A percentile compares a stretch with the other conserved stretches of the same genome.
phyloP scores from a whole-genome alignment of 2,113 vertebrate genomes.

The Aramus guarauna region DNA sequence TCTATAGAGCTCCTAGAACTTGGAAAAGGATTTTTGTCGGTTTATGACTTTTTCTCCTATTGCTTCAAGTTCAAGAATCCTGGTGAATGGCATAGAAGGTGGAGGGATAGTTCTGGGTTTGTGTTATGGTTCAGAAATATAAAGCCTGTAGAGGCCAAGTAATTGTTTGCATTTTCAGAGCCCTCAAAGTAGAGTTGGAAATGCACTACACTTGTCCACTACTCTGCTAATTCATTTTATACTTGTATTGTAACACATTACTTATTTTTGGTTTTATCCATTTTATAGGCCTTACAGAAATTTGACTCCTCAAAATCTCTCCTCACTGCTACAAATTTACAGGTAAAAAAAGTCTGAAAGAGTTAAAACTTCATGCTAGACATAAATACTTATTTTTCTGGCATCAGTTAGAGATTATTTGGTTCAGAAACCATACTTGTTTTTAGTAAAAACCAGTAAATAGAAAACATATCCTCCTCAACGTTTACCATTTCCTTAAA shows the following conservation, averaged over 20 bases:
- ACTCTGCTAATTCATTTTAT: background rate
- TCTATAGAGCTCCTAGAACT: background rate
- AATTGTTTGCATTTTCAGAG: background rate
- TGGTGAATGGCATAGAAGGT: background rate
- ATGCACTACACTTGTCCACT: background rate
- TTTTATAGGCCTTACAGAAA: constrained; percentile 49
- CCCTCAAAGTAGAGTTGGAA: background rate
- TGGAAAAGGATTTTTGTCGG: background rate
- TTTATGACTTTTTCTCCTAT: background rate
- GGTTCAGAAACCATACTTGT: background rate
- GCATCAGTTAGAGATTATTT: background rate
- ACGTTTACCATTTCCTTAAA: background rate
- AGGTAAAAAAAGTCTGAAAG: constrained; percentile 60
- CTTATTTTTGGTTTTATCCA: constrained; percentile 8
- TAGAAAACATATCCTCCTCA: background rate
- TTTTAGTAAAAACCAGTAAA: background rate
- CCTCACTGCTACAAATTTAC: constrained; percentile 63
- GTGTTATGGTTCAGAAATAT: background rate
- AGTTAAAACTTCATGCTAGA: background rate
- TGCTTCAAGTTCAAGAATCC: background rate
- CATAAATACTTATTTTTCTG: background rate
- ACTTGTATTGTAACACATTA: background rate
- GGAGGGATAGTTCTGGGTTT: background rate
- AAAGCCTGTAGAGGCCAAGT: background rate
- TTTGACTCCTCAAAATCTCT: constrained; percentile 73